A percentile compares a stretch with the other conserved stretches of the same genome.
These are phyloP conservation scores for Archilochus colubris DNA, from an alignment of 2,113 vertebrate species.

Conservation along the genomic window DNA sequence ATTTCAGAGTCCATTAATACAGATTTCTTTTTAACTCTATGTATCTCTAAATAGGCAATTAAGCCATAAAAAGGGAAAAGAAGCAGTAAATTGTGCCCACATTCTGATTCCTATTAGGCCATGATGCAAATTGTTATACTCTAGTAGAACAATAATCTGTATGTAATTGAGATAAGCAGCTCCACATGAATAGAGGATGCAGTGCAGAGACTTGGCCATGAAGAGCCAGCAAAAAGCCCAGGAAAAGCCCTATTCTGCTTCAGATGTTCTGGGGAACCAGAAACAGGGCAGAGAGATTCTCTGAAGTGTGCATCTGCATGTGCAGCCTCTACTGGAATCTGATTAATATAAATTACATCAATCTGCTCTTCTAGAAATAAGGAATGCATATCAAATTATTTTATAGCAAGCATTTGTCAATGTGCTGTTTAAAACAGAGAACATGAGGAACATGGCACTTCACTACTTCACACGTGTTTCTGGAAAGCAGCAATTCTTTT, in stretches of 20 bases:
- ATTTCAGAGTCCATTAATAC: neutral
- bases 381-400: neutral
- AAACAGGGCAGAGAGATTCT: neutral
- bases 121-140: neutral
- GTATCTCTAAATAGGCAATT: neutral
- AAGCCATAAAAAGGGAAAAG: neutral
- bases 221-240: neutral
- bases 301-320: neutral
- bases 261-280: neutral
- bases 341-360: neutral
- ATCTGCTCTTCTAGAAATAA: neutral
- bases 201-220: neutral
- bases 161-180: neutral
- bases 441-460: neutral
- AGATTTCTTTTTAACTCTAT: neutral
- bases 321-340: neutral
- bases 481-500: neutral
- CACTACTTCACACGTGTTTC: accelerated
- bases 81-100: neutral
- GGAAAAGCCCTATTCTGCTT: neutral
- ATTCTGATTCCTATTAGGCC: neutral
- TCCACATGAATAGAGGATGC: neutral
- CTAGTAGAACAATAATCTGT: neutral
- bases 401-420: neutral
- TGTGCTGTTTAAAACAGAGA: neutral